Conservation (phyloP, 2,113 vertebrate species). For the Thunnus maccoyii region DNA sequence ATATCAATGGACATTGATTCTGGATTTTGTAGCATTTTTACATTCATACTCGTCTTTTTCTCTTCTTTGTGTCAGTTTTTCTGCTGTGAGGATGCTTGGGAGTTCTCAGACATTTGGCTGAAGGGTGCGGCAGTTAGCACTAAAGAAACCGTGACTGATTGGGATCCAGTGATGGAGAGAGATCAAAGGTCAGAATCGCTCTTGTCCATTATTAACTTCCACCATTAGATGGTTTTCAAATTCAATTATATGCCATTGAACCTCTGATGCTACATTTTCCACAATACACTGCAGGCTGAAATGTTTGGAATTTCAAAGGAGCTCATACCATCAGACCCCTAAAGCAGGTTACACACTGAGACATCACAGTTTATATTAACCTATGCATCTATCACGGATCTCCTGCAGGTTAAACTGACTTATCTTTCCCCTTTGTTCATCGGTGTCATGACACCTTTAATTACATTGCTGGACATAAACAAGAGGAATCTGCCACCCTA, state of each 20-base stretch:
- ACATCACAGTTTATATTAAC: slow-evolving; percentile 1
- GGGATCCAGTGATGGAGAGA: slow-evolving; percentile 24
- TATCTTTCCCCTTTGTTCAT: slow-evolving; percentile 17
- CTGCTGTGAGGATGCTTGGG: slow-evolving; percentile 25
- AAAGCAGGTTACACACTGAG: slow-evolving; percentile 42
- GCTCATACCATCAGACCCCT: slow-evolving; percentile 22
- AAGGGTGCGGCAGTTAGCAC: slow-evolving; percentile 24
- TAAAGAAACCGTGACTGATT: slow-evolving; percentile 34
- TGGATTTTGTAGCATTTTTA: not conserved
- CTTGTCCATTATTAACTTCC: slow-evolving; percentile 41
- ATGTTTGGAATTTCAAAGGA: slow-evolving; percentile 39
- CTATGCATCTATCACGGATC: slow-evolving; percentile 5
- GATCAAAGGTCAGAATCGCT: slow-evolving; percentile 68
- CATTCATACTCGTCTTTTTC: not conserved
- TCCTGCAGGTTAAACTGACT: slow-evolving; percentile 37
- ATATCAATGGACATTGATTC: too few species aligned
- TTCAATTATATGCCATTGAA: slow-evolving; percentile 49
- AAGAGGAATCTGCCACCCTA: not conserved
- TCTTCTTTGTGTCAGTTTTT: slow-evolving; percentile 18
- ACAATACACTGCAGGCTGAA: slow-evolving; percentile 21
- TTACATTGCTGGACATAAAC: slow-evolving; percentile 36
- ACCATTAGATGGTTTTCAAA: slow-evolving; percentile 55
- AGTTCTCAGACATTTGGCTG: slow-evolving; percentile 7
- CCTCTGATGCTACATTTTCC: slow-evolving; percentile 38
- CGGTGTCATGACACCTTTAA: slow-evolving; percentile 35